Evolutionary conservation across 2,888 invertebrate species (phyloP), one percentile per base, ranked within the genome.

Genomic region (Tetranychus piercei): DNA sequence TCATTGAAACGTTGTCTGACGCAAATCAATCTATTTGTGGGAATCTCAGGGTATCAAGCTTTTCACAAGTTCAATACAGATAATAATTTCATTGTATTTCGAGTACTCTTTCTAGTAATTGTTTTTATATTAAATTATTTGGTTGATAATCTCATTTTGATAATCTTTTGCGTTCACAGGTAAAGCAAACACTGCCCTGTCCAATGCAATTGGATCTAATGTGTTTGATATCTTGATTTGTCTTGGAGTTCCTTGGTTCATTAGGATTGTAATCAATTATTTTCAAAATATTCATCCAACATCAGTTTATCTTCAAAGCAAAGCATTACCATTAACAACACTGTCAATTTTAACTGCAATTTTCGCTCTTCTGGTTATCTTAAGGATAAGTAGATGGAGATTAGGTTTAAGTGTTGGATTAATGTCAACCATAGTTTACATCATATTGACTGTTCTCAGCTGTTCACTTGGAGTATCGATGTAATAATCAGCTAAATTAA

Each of bases 191-290:
- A 92, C 92, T 92, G 92, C 92, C 23, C 90, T 92, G 79, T 91
- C 91, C 82, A 92, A 92, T 82, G 91, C 92, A 3, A 90, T 92
- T 80, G 92, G 92, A 73, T 92, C 91, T 44, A 92, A 92, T 81
- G 91, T 92, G 1, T 92, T 92, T 81, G 92, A 92, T 81, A 92
- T 92, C 78, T 84, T 92, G n/a, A 77, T 79, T 72, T 92, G 92
- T 81, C 84, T 92, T 70, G 91, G 91, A 1, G 81, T 91, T 43
- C 92, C 92, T 0, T 93, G 92, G 92, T 87, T 90, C 75, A 88
- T 92, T 78, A 89, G 88, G 81, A 73, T 70, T 3, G 20, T 76
- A 2, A 73, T 75, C n/a, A 66, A 45, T 66, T 70, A 55, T 44
- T 43, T 76, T 20, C 76, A 88, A 5, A 81, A 88, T 78, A 83